Conservation (phyloP, 2,797 vertebrate genomes). For the Danio kyathit region DNA sequence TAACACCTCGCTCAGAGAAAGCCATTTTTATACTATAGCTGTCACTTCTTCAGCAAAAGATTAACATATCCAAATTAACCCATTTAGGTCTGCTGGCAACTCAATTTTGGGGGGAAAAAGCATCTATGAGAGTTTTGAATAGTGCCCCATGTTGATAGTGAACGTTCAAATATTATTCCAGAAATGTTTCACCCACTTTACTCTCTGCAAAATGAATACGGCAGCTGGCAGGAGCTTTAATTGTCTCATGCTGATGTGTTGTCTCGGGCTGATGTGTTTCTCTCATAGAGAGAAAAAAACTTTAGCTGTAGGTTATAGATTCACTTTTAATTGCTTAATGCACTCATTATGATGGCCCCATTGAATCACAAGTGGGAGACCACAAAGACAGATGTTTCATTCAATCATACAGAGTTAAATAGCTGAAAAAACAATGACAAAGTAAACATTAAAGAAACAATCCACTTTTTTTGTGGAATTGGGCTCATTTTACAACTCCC, state of each 20-base stretch:
- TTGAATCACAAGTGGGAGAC: slow-evolving; percentile 8
- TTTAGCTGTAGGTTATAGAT: neutral
- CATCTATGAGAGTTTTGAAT: too few species aligned
- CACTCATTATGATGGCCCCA: neutral
- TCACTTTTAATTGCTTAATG: slow-evolving; percentile 16
- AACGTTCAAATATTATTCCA: too few species aligned
- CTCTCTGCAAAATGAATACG: neutral
- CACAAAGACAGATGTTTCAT: neutral
- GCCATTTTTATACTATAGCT: slow-evolving; percentile 28
- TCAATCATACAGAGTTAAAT: neutral
- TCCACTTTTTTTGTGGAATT: too few species aligned
- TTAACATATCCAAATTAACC: neutral
- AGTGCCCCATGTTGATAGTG: too few species aligned
- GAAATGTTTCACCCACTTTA: too few species aligned
- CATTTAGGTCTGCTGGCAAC: neutral
- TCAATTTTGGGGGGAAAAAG: too few species aligned
- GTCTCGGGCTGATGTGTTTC: too few species aligned
- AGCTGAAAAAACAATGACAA: neutral
- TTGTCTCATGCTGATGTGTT: neutral
- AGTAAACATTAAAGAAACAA: too few species aligned
- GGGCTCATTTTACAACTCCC: too few species aligned
- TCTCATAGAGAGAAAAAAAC: neutral
- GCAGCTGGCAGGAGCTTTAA: neutral
- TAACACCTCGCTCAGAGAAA: slow-evolving; percentile 3
- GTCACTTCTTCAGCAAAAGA: slow-evolving; percentile 37